Conservation (phyloP, 1,140 invertebrate species). For the Meloidogyne hapla region DNA sequence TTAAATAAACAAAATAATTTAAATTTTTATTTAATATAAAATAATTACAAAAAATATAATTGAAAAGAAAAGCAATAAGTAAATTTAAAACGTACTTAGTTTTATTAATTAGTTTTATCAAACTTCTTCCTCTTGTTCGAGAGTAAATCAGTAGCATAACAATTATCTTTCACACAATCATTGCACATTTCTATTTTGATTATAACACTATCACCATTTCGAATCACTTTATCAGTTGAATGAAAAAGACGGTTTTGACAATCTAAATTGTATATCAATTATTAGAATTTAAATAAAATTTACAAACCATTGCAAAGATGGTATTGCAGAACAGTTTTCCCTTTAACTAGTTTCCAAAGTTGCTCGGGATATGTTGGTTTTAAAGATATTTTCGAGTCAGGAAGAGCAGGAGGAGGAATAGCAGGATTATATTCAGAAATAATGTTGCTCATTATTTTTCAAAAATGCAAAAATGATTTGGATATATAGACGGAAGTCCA, state of each 20-base stretch:
- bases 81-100: too few relatives aligned
- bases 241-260: neutral
- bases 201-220: neutral
- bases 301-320: neutral
- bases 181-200: constrained; percentile 2
- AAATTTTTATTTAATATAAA: too few relatives aligned
- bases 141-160: constrained; percentile 1
- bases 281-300: neutral
- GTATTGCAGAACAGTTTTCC: neutral
- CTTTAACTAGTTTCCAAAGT: constrained; percentile 9
- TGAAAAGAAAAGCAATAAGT: too few relatives aligned
- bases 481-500: neutral
- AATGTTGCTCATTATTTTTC: neutral
- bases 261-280: neutral
- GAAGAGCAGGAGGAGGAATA: neutral
- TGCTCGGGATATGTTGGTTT: neutral
- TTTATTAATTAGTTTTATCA: neutral
- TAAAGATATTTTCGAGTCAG: neutral
- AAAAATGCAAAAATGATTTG: neutral
- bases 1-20: too few relatives aligned
- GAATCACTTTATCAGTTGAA: neutral
- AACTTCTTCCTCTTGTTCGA: neutral
- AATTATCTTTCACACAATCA: neutral
- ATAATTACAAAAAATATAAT: too few relatives aligned
- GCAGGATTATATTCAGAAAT: neutral